Base-by-base conservation (phyloP, 1,140 invertebrate genomes). In the Galleria mellonella region DNA sequence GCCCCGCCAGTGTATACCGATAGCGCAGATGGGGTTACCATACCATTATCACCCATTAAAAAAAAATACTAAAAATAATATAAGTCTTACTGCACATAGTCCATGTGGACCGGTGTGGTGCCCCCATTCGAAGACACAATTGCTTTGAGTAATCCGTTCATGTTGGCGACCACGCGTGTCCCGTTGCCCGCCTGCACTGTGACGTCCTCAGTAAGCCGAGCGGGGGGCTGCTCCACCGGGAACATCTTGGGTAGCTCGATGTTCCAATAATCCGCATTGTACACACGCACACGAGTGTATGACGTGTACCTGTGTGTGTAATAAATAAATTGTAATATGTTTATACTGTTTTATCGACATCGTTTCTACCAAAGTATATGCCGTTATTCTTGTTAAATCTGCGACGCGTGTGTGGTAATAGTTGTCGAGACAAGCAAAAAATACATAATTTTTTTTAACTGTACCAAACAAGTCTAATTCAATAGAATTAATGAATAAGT, bases 161-260 rank as follows among this genome's bases (percentile, higher is more conserved):
- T 58, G 17, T 53, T 65, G 29, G 52, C 51, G 0, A 82, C 51
- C 0, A 74, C 44, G 0, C 69, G 39, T 4, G 70, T 66, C 9
- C 65, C 58, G 45, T 73, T 73, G 7, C 65, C 64, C 0, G 72
- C 73, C 6, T 61, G 69, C 9, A 82, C 2, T 0, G 68, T 51
- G 9, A 83, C 49, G 54, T 83, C 77, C 0, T 66, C 70, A 0
- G 51, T 12, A 4, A 82, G 65, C 0, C 64, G 56, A 1, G 56
- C 65, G 0, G 62, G 32, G 0, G 62, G 53, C 46, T 74, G 70
- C 12, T 79, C 72, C 11, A 83, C 41, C 0, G 56, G 59, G 63
- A 84, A 84, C 69, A 82, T 72, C 47, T 76, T 77, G 0, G 74
- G 77, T 35, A 84, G 41, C 7, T 82, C 73, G 15, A 78, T 57